Conservation (phyloP, 1,140 invertebrate genomes). For the Pteromalus puparum region DNA sequence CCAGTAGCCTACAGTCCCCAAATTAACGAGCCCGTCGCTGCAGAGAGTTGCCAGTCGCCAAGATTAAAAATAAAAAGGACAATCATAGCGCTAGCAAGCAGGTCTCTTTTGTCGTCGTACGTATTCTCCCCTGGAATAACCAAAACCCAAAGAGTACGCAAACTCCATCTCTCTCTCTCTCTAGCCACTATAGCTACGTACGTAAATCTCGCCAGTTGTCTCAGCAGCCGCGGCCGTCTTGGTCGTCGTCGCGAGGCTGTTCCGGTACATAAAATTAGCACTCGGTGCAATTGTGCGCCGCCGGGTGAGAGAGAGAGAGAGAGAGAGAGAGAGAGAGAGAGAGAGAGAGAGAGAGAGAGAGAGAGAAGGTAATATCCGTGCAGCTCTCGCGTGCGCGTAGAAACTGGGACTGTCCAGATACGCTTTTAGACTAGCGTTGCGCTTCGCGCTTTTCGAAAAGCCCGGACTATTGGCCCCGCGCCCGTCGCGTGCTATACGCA, state of each 20-base stretch:
- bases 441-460: constrained; percentile 12
- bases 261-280: constrained; percentile 33
- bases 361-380: background rate
- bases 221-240: background rate
- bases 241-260: background rate
- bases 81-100: background rate
- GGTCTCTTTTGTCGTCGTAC: too few relatives aligned
- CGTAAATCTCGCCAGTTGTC: too few relatives aligned
- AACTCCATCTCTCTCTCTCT: background rate
- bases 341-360: background rate
- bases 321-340: background rate
- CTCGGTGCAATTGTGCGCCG: constrained; percentile 23
- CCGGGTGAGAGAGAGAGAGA: background rate
- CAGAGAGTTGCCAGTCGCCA: background rate
- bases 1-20: too few relatives aligned
- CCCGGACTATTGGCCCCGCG: background rate
- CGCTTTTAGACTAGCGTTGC: constrained; percentile 18
- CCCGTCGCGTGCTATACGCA: background rate
- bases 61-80: background rate
- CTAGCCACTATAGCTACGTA: background rate
- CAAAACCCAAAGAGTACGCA: background rate
- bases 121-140: background rate
- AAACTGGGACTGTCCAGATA: constrained; percentile 29
- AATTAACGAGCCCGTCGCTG: too few relatives aligned
- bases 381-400: background rate